phyloP scores from a whole-genome alignment of 2,113 vertebrate genomes.

The Martes martes region DNA sequence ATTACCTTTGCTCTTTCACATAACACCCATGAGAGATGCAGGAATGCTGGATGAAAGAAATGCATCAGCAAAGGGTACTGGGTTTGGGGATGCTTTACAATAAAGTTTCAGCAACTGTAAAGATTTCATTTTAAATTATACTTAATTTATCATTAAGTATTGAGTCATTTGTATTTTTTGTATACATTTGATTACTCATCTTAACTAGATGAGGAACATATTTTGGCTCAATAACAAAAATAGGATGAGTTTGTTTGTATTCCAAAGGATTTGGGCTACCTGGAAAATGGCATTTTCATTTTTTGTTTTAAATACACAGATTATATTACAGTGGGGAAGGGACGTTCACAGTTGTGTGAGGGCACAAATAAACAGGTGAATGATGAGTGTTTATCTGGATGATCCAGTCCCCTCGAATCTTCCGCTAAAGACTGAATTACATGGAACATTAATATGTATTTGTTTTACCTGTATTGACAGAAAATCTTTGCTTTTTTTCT shows the following conservation, averaged over 20 bases:
- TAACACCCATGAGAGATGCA: not conserved
- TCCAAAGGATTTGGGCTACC: not conserved
- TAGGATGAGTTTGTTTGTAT: not conserved
- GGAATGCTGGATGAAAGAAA: not conserved
- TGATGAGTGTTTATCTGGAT: not conserved
- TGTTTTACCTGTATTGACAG: not conserved
- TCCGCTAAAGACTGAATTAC: not conserved
- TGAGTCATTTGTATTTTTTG: not conserved
- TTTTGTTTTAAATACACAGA: conserved; percentile 24
- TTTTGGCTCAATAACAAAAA: not conserved
- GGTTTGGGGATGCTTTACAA: not conserved
- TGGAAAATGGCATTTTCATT: not conserved
- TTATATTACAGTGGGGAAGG: not conserved
- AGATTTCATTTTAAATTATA: conserved; percentile 31
- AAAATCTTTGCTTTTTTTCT: not conserved
- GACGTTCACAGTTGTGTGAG: not conserved
- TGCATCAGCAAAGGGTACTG: not conserved
- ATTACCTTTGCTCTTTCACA: not conserved
- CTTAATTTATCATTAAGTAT: not conserved
- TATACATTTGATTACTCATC: not conserved
- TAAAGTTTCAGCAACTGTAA: not conserved
- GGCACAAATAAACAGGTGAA: not conserved
- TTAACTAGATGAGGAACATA: conserved; percentile 7
- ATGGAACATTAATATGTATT: not conserved
- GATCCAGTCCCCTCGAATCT: not conserved